Conservation (phyloP, 2,888 invertebrate genomes). For the Drepanosiphum platanoidis region DNA sequence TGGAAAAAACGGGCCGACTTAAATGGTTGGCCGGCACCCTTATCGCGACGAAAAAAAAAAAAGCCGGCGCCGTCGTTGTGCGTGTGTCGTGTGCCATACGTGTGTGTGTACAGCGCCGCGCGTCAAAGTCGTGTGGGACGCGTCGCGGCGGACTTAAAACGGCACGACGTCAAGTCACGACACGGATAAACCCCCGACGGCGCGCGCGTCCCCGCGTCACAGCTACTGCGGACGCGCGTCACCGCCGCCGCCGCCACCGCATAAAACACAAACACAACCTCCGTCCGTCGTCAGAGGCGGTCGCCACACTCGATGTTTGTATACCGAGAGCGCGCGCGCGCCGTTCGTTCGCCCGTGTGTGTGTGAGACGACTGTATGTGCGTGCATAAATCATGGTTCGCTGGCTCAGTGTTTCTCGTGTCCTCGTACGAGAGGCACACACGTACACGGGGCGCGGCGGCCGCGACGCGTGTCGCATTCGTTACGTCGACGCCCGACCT, state of each 20-base stretch:
- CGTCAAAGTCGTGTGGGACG: slow-evolving; percentile 17
- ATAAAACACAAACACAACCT: slow-evolving; percentile 23
- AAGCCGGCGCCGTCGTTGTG: too few relatives aligned
- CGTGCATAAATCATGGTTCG: slow-evolving; percentile 50
- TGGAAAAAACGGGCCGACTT: too few relatives aligned
- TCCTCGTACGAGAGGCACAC: slow-evolving; percentile 28
- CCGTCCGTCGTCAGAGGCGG: slow-evolving; percentile 44
- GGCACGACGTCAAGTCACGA: slow-evolving; percentile 62
- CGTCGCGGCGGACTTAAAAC: slow-evolving; percentile 45
- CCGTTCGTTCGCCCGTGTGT: not conserved
- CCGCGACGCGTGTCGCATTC: not conserved
- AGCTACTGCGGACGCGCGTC: not conserved
- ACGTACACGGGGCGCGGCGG: too few relatives aligned
- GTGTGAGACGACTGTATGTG: not conserved
- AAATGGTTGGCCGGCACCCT: too few relatives aligned
- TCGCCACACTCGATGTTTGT: slow-evolving; percentile 35
- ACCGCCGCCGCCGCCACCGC: slow-evolving; percentile 53
- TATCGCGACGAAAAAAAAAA: too few relatives aligned
- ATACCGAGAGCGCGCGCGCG: not conserved
- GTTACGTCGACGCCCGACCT: too few relatives aligned
- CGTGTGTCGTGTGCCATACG: not conserved
- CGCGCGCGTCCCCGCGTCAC: slow-evolving; percentile 55
- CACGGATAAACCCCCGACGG: slow-evolving; percentile 63
- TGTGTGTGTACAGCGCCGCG: slow-evolving; percentile 26
- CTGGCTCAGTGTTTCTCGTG: not conserved